phyloP scores from a whole-genome alignment of 2,797 vertebrate species.

The Phrynocephalus vlangalii region DNA sequence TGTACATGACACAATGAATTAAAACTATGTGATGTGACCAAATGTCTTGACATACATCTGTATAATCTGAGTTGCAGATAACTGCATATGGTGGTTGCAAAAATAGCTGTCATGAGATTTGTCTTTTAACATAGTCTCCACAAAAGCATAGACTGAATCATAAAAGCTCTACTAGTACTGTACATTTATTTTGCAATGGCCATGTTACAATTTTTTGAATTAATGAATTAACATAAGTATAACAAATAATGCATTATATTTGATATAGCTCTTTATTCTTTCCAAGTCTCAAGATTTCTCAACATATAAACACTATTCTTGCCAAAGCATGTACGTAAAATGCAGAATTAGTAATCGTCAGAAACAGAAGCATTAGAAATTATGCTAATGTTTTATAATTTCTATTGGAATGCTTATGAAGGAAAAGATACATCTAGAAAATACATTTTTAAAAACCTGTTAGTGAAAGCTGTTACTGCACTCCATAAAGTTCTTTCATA shows the following conservation, averaged over 20 bases:
- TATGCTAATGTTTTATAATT: slow-evolving; percentile 66
- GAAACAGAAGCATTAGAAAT: slow-evolving; percentile 62
- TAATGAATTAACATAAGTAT: not conserved
- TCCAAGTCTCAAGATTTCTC: slow-evolving; percentile 44
- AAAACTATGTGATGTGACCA: not conserved
- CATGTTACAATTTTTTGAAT: not conserved
- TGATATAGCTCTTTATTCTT: slow-evolving; percentile 22
- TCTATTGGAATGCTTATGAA: slow-evolving; percentile 56
- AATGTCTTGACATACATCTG: not conserved
- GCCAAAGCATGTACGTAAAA: not conserved
- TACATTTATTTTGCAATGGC: not conserved
- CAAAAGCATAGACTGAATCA: not conserved
- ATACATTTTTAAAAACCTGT: slow-evolving; percentile 62
- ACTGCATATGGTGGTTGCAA: not conserved
- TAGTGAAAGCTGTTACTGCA: slow-evolving; percentile 66
- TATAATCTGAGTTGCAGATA: not conserved
- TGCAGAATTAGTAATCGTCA: slow-evolving; percentile 1
- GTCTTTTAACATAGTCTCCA: not conserved
- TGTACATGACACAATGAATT: not conserved
- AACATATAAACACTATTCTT: not conserved
- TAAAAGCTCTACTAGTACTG: not conserved
- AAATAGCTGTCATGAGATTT: not conserved
- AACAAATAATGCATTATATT: not conserved
- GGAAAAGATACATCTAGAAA: slow-evolving; percentile 61
- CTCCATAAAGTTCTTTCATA: slow-evolving; percentile 79